Evolutionary conservation across 2,113 vertebrate genomes (phyloP).

Genomic region (Actenoides lindsayi): DNA sequence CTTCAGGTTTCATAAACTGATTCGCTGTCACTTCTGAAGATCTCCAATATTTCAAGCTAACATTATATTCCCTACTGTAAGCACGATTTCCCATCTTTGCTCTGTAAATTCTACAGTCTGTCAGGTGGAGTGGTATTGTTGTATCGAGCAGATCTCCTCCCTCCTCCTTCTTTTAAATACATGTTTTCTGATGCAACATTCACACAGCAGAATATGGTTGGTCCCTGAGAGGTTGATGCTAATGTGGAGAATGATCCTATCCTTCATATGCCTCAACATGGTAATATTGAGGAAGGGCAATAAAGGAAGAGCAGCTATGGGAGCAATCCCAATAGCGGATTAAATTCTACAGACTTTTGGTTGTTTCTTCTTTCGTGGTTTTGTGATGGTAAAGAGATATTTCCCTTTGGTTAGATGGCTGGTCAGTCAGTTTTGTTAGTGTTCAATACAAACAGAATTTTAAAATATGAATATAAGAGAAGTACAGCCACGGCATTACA

Average conservation of each 20-base stretch:
- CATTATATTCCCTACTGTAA: neutral
- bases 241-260: neutral
- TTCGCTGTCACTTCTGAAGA: neutral
- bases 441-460: neutral
- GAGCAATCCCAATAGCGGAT: neutral
- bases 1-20: neutral
- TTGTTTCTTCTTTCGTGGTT: neutral
- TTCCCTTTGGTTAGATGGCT: neutral
- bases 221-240: neutral
- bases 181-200: neutral
- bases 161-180: too few relatives aligned
- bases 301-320: neutral
- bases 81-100: neutral
- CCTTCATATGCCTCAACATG: neutral
- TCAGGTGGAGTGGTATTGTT: neutral
- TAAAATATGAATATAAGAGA: neutral
- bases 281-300: neutral
- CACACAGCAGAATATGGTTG: neutral
- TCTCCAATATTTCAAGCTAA: neutral
- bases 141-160: neutral
- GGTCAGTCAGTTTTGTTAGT: neutral
- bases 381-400: neutral
- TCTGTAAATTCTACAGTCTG: neutral
- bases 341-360: neutral
- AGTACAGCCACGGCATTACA: neutral